phyloP scores from a whole-genome alignment of 2,113 vertebrate species.

The Beaufortia kweichowensis region DNA sequence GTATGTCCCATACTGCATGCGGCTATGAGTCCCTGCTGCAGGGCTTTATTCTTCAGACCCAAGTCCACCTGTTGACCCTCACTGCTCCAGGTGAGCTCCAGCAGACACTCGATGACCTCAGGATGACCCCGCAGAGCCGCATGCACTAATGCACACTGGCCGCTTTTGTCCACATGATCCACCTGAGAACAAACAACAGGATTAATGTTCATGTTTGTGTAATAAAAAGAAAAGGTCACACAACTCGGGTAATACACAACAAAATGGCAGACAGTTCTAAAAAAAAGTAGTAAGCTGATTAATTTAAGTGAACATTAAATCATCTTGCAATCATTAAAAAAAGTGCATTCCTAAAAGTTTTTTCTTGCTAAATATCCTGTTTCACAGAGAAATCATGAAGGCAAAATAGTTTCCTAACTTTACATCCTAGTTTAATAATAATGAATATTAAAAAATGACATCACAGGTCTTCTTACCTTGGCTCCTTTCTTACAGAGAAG shows the following conservation, averaged over 20 bases:
- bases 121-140: constrained; percentile 87
- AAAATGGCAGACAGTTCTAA: no score
- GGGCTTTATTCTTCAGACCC: constrained; percentile 79
- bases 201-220: not conserved
- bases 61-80: constrained; percentile 74
- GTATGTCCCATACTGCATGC: constrained; percentile 95
- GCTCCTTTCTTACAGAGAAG: constrained; percentile 86
- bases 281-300: no score
- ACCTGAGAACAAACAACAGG: constrained; percentile 69
- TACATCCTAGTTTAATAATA: no score
- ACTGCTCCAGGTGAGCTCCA: constrained; percentile 78
- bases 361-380: constrained; percentile 7
- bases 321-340: no score
- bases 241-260: no score
- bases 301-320: no score
- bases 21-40: constrained; percentile 91
- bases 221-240: no score
- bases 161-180: constrained; percentile 90
- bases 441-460: no score
- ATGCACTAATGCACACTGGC: constrained; percentile 91
- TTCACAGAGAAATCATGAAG: no score
- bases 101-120: constrained; percentile 83
- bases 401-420: no score
- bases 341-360: no score
- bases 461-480: constrained; percentile 77